Evolutionary conservation across 2,888 invertebrate genomes (phyloP).

Genomic region (Tachina fera): DNA sequence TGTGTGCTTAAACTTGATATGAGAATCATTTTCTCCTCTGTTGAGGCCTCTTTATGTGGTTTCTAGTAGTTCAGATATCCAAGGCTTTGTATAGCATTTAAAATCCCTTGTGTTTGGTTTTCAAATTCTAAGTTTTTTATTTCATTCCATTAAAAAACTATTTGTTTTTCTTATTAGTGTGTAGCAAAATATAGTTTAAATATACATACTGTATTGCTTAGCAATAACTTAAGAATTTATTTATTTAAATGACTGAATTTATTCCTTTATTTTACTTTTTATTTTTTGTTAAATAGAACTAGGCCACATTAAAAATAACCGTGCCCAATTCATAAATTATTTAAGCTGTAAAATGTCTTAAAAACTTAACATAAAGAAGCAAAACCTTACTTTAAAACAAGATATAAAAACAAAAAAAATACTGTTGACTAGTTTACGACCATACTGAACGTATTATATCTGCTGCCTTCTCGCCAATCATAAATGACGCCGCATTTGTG

Average conservation of each 20-base stretch:
- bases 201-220: too few species aligned
- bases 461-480: slow-evolving; percentile 89
- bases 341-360: not conserved
- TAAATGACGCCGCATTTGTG: slow-evolving; percentile 87
- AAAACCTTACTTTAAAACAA: not conserved
- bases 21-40: too few species aligned
- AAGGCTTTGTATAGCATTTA: too few species aligned
- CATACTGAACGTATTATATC: slow-evolving; percentile 86
- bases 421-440: slow-evolving; percentile 73
- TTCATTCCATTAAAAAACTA: too few species aligned
- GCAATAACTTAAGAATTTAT: not conserved
- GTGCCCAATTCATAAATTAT: not conserved
- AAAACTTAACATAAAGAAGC: not conserved
- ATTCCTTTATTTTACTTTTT: not conserved
- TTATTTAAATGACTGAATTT: not conserved
- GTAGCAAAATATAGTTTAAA: not conserved
- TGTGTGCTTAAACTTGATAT: too few species aligned
- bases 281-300: not conserved
- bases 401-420: not conserved
- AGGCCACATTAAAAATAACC: not conserved
- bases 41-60: too few species aligned
- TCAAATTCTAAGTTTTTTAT: too few species aligned
- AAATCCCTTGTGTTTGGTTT: too few species aligned
- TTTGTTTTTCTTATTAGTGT: too few species aligned
- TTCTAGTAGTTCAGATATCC: too few species aligned